These are phyloP conservation scores for Drosophila anceps DNA, from an alignment of 2,888 invertebrate species.

Conservation along the genomic window DNA sequence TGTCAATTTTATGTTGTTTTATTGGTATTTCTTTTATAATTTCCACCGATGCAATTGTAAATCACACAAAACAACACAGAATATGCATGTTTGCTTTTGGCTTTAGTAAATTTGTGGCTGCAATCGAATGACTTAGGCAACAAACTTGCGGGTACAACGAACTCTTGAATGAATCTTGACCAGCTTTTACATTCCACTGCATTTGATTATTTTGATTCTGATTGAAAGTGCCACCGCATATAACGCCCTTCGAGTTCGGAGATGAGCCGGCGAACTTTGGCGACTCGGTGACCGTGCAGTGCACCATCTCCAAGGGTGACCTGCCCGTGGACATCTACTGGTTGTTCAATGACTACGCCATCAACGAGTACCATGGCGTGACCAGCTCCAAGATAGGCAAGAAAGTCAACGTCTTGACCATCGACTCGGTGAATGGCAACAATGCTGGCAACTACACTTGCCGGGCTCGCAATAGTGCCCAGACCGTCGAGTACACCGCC, in stretches of 20 bases:
- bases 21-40: constrained; percentile 25
- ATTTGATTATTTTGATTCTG: not conserved
- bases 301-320: constrained; percentile 90
- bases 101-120: constrained; percentile 53
- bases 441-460: constrained; percentile 88
- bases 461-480: constrained; percentile 87
- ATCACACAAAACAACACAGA: constrained; percentile 31
- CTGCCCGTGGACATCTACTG: constrained; percentile 89
- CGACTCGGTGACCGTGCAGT: constrained; percentile 88
- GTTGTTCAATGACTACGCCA: constrained; percentile 89
- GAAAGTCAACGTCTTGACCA: constrained; percentile 87
- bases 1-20: constrained; percentile 33
- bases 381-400: constrained; percentile 86
- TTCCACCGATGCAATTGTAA: constrained; percentile 38
- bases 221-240: constrained; percentile 85
- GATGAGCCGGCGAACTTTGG: constrained; percentile 88
- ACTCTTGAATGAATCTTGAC: not conserved
- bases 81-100: constrained; percentile 64
- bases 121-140: constrained; percentile 33
- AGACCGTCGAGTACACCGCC: constrained; percentile 86
- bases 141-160: constrained; percentile 31
- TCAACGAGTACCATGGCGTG: constrained; percentile 87
- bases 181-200: not conserved
- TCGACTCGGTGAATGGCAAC: constrained; percentile 87
- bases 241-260: constrained; percentile 86